Evolutionary conservation across 2,113 vertebrate genomes (phyloP).

Genomic region (Corythornis madagascariensis): DNA sequence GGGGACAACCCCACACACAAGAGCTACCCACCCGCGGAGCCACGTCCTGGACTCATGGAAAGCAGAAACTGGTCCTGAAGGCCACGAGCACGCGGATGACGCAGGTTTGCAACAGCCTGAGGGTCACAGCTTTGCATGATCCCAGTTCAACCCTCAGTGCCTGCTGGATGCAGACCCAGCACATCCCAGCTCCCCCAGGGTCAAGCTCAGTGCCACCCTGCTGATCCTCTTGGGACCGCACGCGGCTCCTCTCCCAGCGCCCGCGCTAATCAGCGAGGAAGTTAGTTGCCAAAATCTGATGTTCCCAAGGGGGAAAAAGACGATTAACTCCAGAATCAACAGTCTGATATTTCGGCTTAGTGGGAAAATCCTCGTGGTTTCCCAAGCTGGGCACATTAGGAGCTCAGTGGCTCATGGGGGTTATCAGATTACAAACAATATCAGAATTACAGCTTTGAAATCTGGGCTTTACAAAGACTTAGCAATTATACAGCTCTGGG

Average conservation of each 20-base stretch:
- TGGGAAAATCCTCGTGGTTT: slow-evolving; percentile 27
- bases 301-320: background rate
- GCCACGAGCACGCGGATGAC: accelerated
- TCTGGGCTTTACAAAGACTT: slow-evolving; percentile 35
- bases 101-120: background rate
- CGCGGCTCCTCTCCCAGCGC: background rate
- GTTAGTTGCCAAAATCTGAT: background rate
- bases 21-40: background rate
- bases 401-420: background rate
- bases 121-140: background rate
- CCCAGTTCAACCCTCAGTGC: accelerated
- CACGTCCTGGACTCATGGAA: accelerated
- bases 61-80: accelerated
- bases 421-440: slow-evolving; percentile 69
- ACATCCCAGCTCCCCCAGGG: background rate
- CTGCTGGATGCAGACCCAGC: accelerated
- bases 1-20: accelerated
- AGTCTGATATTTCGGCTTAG: slow-evolving; percentile 38
- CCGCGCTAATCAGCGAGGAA: background rate
- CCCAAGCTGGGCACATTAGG: slow-evolving; percentile 47
- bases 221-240: background rate
- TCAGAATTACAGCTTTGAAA: slow-evolving; percentile 60
- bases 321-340: background rate
- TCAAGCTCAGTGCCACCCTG: accelerated
- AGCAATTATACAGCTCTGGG: slow-evolving; percentile 30